Evolutionary conservation across 2,113 vertebrate species (phyloP).

Genomic region (Eudyptes chrysolophus): DNA sequence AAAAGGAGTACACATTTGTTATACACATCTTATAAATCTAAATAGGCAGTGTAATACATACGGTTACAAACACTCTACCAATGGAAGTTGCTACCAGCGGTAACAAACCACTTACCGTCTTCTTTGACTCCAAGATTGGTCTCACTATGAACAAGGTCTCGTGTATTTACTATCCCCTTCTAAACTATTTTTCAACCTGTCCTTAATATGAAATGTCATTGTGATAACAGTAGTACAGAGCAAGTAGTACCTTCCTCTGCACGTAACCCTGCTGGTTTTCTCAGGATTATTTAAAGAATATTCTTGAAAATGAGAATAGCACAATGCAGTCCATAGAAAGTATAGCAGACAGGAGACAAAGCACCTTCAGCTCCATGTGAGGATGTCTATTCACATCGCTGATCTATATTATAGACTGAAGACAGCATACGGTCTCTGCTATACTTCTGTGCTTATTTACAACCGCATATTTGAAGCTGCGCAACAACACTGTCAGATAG

Average conservation of each 20-base stretch:
- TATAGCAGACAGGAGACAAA: not conserved
- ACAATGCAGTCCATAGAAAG: accelerated
- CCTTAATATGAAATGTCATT: not conserved
- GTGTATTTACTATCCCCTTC: not conserved
- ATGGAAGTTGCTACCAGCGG: not conserved
- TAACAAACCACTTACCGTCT: not conserved
- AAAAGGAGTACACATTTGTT: not conserved
- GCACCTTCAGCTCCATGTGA: not conserved
- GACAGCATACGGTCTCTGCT: accelerated
- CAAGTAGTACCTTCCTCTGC: not conserved
- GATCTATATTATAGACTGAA: too few relatives aligned
- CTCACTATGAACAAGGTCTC: not conserved
- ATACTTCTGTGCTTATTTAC: not conserved
- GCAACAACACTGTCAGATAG: not conserved
- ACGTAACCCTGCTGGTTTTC: not conserved
- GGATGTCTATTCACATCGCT: not conserved
- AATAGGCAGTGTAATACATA: accelerated
- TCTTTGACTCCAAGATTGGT: not conserved
- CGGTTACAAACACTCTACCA: accelerated
- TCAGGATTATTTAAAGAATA: not conserved
- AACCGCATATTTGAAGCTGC: not conserved
- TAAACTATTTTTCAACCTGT: not conserved
- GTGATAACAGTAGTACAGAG: not conserved
- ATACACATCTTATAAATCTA: not conserved
- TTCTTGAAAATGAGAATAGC: not conserved